Evolutionary conservation across 2,113 vertebrate genomes (phyloP).

Genomic region (Pyxicephalus adspersus): DNA sequence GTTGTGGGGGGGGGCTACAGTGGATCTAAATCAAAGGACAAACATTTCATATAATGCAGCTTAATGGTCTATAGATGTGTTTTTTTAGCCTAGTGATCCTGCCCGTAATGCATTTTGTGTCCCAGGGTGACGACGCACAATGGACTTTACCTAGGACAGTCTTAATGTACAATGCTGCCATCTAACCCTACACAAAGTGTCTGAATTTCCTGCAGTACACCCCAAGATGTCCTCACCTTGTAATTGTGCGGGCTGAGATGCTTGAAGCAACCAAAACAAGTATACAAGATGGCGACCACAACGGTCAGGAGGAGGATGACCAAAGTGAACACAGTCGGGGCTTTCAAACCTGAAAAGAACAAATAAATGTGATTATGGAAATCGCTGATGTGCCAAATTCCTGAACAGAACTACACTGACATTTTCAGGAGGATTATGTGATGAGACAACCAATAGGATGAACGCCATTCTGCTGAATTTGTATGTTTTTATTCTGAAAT

Average conservation of each 20-base stretch:
- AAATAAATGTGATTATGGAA: slow-evolving; percentile 8
- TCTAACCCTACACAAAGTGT: too few species aligned
- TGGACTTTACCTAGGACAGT: too few species aligned
- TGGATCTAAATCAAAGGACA: too few species aligned
- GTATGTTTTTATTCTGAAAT: neutral
- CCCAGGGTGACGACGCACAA: neutral
- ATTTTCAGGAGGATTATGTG: neutral
- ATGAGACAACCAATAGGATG: neutral
- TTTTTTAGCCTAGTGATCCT: neutral
- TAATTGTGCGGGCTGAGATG: slow-evolving; percentile 90
- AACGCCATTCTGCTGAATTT: neutral
- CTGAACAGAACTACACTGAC: neutral
- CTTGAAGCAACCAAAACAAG: slow-evolving; percentile 89
- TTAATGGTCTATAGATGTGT: too few species aligned
- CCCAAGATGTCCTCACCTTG: slow-evolving; percentile 70
- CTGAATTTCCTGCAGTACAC: too few species aligned
- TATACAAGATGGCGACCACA: slow-evolving; percentile 75
- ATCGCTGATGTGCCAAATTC: neutral
- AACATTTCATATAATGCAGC: too few species aligned
- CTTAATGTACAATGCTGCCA: too few species aligned
- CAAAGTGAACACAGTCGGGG: slow-evolving; percentile 86
- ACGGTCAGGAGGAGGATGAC: slow-evolving; percentile 82
- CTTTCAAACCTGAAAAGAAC: slow-evolving; percentile 79
- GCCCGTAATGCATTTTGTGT: neutral
- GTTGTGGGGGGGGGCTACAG: neutral